These are phyloP conservation scores for Ruditapes philippinarum DNA, from an alignment of 1,140 invertebrate genomes.

Conservation along the genomic window DNA sequence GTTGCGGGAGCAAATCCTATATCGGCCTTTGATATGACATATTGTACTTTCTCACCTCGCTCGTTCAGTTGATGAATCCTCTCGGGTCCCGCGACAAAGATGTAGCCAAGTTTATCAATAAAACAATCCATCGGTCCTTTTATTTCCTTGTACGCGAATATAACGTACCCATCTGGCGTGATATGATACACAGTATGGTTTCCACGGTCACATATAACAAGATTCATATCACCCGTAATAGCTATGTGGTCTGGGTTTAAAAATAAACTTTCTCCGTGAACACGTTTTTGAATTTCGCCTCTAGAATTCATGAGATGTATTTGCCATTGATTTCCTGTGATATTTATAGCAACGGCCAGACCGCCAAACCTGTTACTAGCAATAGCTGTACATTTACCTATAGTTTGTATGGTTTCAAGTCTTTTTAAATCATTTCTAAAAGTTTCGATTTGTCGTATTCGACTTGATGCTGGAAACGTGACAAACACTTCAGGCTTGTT, in stretches of 20 bases:
- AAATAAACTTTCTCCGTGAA: constrained; percentile 38
- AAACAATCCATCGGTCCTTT: constrained; percentile 40
- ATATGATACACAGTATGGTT: constrained; percentile 56
- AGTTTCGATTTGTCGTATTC: constrained; percentile 36
- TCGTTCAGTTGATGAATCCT: constrained; percentile 54
- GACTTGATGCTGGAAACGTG: constrained; percentile 55
- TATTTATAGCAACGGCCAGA: constrained; percentile 41
- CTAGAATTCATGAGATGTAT: constrained; percentile 52
- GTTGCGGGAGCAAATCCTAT: constrained; percentile 41
- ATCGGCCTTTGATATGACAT: constrained; percentile 51
- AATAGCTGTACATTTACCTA: constrained; percentile 53
- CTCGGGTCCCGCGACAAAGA: constrained; percentile 42
- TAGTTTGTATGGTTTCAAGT: constrained; percentile 49
- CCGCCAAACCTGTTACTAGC: constrained; percentile 48
- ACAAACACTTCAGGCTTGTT: constrained; percentile 17
- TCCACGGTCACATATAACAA: constrained; percentile 46
- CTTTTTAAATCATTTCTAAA: constrained; percentile 11
- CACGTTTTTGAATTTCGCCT: constrained; percentile 40
- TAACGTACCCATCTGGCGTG: constrained; percentile 57
- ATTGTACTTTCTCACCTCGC: constrained; percentile 49
- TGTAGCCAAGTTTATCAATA: constrained; percentile 50
- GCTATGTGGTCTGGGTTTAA: constrained; percentile 56
- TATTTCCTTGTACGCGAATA: constrained; percentile 60
- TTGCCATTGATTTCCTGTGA: constrained; percentile 57
- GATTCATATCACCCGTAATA: constrained; percentile 35